phyloP scores from a whole-genome alignment of 2,797 vertebrate species.

The Cossypha heuglini region DNA sequence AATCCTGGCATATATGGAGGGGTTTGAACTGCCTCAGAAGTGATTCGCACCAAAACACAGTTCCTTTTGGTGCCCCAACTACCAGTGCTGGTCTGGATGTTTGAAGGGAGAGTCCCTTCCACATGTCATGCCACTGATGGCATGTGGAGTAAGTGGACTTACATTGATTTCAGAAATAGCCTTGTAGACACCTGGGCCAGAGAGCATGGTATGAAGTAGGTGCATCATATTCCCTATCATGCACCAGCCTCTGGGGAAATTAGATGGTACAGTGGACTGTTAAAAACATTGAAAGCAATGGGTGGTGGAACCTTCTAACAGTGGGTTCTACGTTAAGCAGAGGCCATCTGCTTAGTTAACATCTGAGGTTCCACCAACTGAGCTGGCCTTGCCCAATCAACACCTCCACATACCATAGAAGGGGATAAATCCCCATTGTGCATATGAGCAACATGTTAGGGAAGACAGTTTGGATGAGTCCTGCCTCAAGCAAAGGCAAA shows the following conservation, averaged over 20 bases:
- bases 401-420: background rate
- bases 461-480: background rate
- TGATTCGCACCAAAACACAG: accelerated
- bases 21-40: background rate
- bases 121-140: background rate
- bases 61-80: background rate
- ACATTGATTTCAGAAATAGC: background rate
- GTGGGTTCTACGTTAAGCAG: background rate
- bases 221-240: background rate
- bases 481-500: background rate
- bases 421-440: background rate
- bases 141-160: background rate
- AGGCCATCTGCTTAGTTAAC: background rate
- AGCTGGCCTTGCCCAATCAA: background rate
- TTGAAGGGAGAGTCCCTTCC: background rate
- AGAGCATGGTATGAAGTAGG: accelerated
- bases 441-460: background rate
- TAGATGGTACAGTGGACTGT: background rate
- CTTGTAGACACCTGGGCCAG: background rate
- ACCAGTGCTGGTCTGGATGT: background rate
- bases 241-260: background rate
- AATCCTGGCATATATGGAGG: background rate
- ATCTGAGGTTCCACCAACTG: background rate
- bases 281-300: background rate
- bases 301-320: background rate